These are phyloP conservation scores for Drosophila kanekoi DNA, from an alignment of 2,888 invertebrate genomes.

Conservation along the genomic window DNA sequence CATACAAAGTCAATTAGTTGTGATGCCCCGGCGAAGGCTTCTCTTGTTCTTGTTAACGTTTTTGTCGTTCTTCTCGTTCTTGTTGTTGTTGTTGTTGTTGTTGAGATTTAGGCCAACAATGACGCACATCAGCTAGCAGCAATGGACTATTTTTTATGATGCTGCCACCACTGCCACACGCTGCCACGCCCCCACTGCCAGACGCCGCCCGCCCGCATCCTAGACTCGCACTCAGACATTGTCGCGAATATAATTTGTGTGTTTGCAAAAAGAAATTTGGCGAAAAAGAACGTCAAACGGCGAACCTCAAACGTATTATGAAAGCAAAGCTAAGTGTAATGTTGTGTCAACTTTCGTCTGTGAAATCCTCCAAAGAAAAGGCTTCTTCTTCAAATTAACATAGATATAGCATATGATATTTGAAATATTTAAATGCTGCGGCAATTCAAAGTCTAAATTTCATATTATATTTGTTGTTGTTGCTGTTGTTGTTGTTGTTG, in stretches of 20 bases:
- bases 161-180: conserved; percentile 42
- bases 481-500: conserved; percentile 19
- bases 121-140: conserved; percentile 65
- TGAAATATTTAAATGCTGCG: conserved; percentile 4
- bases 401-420: too few relatives aligned
- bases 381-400: too few relatives aligned
- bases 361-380: too few relatives aligned
- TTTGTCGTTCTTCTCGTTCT: conserved; percentile 16
- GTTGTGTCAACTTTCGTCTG: too few relatives aligned
- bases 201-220: not conserved
- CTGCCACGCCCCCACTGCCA: conserved; percentile 5
- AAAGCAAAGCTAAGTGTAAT: too few relatives aligned
- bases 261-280: conserved; percentile 44
- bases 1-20: conserved; percentile 75
- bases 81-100: conserved; percentile 20
- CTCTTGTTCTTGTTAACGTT: conserved; percentile 23
- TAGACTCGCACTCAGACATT: conserved; percentile 30
- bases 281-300: conserved; percentile 19
- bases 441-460: conserved; percentile 10
- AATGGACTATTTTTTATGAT: conserved; percentile 68
- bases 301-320: conserved; percentile 46
- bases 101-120: conserved; percentile 74
- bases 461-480: not conserved
- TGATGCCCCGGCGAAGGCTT: conserved; percentile 63
- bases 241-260: conserved; percentile 55